phyloP scores from a whole-genome alignment of 2,888 invertebrate species.

The Pantelozetes paolii region DNA sequence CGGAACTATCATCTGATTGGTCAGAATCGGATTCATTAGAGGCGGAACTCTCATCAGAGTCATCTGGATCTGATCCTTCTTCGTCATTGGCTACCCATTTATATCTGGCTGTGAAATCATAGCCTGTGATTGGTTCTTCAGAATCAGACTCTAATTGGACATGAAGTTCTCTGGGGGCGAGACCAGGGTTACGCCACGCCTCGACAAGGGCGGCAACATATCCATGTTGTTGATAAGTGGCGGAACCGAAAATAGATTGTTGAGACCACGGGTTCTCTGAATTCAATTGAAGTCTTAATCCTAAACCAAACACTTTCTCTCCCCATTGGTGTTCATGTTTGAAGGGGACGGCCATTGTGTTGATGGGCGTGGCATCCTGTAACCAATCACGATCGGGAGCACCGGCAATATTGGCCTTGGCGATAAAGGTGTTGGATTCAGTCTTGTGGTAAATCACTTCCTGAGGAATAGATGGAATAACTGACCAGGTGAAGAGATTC shows the following conservation, averaged over 20 bases:
- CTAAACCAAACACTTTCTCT: slow-evolving; percentile 34
- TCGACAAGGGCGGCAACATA: slow-evolving; percentile 35
- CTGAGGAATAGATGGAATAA: slow-evolving; percentile 40
- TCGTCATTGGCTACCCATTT: slow-evolving; percentile 37
- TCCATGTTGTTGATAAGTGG: slow-evolving; percentile 35
- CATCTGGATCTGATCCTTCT: not conserved
- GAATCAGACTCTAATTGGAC: slow-evolving; percentile 34
- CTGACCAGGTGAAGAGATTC: slow-evolving; percentile 39
- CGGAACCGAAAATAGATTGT: slow-evolving; percentile 17
- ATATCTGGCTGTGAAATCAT: slow-evolving; percentile 36
- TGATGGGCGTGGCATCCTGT: slow-evolving; percentile 24
- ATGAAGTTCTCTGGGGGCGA: slow-evolving; percentile 39
- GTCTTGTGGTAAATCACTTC: slow-evolving; percentile 42
- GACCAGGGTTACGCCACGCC: slow-evolving; percentile 17
- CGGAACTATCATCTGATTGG: not conserved
- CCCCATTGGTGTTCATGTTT: slow-evolving; percentile 27
- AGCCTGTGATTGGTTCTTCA: slow-evolving; percentile 36
- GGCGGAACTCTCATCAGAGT: slow-evolving; percentile 12
- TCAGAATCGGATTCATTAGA: slow-evolving; percentile 33
- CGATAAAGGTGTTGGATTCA: slow-evolving; percentile 43
- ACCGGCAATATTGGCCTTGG: slow-evolving; percentile 39
- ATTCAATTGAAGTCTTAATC: slow-evolving; percentile 35
- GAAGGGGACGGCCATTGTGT: slow-evolving; percentile 37
- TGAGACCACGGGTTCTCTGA: slow-evolving; percentile 30
- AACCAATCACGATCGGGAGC: slow-evolving; percentile 39